Evolutionary conservation across 2,113 vertebrate genomes (phyloP).

Genomic region (Microcebus griseorufus): DNA sequence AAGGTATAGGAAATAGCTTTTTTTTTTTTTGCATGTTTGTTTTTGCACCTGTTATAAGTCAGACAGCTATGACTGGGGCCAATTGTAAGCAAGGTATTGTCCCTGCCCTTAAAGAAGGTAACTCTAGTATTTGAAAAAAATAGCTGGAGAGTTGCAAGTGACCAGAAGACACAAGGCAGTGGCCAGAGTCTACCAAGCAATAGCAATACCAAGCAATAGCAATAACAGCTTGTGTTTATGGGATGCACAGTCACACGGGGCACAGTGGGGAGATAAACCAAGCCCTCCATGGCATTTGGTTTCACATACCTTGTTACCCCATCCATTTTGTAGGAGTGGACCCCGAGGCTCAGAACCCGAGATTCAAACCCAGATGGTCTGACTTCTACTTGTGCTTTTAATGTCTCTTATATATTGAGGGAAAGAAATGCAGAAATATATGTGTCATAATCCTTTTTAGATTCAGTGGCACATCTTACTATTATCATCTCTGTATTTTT

Average conservation of each 20-base stretch:
- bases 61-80: not conserved
- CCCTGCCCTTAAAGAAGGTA: not conserved
- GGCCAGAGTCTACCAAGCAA: not conserved
- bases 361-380: not conserved
- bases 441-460: not conserved
- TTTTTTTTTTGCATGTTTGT: not conserved
- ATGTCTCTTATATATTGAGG: not conserved
- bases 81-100: not conserved
- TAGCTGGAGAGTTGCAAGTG: not conserved
- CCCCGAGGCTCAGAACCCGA: not conserved
- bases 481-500: slow-evolving; percentile 1
- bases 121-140: not conserved
- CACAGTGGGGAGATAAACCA: not conserved
- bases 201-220: not conserved
- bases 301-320: not conserved
- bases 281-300: not conserved
- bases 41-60: not conserved
- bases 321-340: not conserved
- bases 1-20: not conserved
- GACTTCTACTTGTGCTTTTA: not conserved
- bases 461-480: not conserved
- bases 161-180: not conserved
- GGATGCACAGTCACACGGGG: too few relatives aligned
- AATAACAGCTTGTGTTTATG: not conserved
- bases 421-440: not conserved